Evolutionary conservation across 2,113 vertebrate genomes (phyloP), one percentile per base, ranked within the genome.

Genomic region (Oplegnathus fasciatus): DNA sequence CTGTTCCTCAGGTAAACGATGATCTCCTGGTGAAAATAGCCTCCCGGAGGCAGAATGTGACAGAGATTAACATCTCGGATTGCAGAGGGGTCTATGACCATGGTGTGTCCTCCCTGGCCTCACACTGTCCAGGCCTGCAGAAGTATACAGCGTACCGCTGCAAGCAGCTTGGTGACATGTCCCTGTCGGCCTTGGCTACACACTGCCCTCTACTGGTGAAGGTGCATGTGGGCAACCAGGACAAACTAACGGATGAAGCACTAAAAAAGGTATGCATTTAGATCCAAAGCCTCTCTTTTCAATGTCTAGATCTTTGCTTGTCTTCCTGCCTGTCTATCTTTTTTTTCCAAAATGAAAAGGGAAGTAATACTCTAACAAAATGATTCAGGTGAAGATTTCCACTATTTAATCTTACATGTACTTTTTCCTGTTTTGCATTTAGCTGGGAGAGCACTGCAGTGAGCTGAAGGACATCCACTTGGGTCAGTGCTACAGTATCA

Each of bases 51-150:
- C 97, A 98, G 94, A 99, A 99, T 87, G 97, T 99, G 93, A 98
- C 97, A 10, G 97, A 99, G 96, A 96, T 99, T 58, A 99, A 98
- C 94, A 98, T 99, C 94, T 99, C 98, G 2, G 98, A 99, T 91
- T 99, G 98, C 89, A 96, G 98, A 74, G 98, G 97, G 74, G 96
- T 99, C 30, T 97, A 98, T 78, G 98, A 99, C 91, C 95, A 94
- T 6, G 98, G 98, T 8, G 97, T 99, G 37, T 96, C 96, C 91
- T 93, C 97, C 34, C 89, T 99, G 94, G 98, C 97, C 6, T 96
- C 97, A 65, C 97, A 97, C 88, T 99, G 98, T 92, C 96, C 97
- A 18, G 97, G 98, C 66, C 96, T 99, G 68, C 95, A 98, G 77
- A 97, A 97, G 80, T 99, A 99, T 75, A 99, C 97, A 6, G 98